These are phyloP conservation scores for Ceratosolen fusciceps DNA, from an alignment of 1,140 invertebrate genomes.

Conservation along the genomic window DNA sequence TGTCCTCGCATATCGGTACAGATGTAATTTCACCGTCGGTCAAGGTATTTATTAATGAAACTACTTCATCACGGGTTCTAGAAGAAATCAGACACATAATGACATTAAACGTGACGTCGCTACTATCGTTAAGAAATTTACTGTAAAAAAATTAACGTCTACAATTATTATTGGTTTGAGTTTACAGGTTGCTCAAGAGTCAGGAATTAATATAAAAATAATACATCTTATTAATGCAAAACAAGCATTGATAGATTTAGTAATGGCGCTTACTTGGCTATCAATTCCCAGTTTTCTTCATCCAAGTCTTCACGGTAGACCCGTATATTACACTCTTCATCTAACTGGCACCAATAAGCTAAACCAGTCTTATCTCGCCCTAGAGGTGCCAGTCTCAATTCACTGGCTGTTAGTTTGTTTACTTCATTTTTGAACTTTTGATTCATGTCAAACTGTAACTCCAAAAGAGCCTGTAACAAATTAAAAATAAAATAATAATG, in stretches of 20 bases:
- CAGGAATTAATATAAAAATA: no score
- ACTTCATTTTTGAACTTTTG: slow-evolving; percentile 93
- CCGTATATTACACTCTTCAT: slow-evolving; percentile 88
- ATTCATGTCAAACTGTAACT: slow-evolving; percentile 96
- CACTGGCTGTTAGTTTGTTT: slow-evolving; percentile 83
- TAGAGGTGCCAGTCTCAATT: slow-evolving; percentile 87
- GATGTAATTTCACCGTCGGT: slow-evolving; percentile 75
- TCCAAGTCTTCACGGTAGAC: slow-evolving; percentile 95
- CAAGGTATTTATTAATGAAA: slow-evolving; percentile 80
- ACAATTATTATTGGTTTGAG: no score
- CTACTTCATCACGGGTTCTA: slow-evolving; percentile 82
- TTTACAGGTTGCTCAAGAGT: no score
- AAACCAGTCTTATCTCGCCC: slow-evolving; percentile 91
- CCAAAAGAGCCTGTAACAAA: slow-evolving; percentile 83
- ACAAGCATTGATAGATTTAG: no score
- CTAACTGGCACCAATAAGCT: slow-evolving; percentile 94
- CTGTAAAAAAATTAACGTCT: no score
- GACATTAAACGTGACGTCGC: neutral
- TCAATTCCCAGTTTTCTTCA: slow-evolving; percentile 94
- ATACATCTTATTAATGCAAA: no score
- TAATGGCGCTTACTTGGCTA: slow-evolving; percentile 82
- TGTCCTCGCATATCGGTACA: slow-evolving; percentile 68
- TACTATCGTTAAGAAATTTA: no score
- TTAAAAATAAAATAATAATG: neutral
- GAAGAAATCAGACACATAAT: slow-evolving; percentile 36